Evolutionary conservation across 2,113 vertebrate genomes (phyloP).

Genomic region (Varanus salvator): DNA sequence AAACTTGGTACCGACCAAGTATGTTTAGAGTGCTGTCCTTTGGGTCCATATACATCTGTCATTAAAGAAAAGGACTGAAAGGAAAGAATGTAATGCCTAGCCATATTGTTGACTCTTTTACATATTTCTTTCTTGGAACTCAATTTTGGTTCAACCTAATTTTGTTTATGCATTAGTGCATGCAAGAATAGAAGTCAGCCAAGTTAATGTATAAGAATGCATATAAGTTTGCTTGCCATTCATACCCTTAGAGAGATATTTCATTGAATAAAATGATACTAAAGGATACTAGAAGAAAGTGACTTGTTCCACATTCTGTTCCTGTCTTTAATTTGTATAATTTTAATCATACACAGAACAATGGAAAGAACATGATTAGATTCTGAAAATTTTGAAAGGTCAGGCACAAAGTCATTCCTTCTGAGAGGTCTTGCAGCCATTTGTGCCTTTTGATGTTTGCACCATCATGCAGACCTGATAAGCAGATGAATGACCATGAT

Average conservation of each 20-base stretch:
- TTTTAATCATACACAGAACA: slow-evolving; percentile 41
- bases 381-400: slow-evolving; percentile 64
- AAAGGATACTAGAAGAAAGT: slow-evolving; percentile 11
- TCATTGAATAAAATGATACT: slow-evolving; percentile 5
- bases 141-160: neutral
- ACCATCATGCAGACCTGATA: slow-evolving; percentile 56
- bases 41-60: neutral
- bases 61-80: neutral
- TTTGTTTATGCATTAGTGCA: slow-evolving; percentile 10
- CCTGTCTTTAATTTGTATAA: slow-evolving; percentile 51
- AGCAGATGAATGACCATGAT: slow-evolving; percentile 73
- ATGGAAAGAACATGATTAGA: slow-evolving; percentile 4
- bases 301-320: neutral
- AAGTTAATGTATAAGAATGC: neutral
- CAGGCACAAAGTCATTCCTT: slow-evolving; percentile 38
- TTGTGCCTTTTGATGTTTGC: slow-evolving; percentile 72
- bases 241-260: neutral
- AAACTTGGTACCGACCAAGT: neutral
- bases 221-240: slow-evolving; percentile 1
- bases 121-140: neutral
- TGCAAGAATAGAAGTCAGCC: neutral
- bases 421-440: slow-evolving; percentile 51
- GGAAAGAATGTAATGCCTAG: neutral
- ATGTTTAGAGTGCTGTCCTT: neutral
- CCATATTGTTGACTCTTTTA: neutral